Conservation (phyloP, 1,140 invertebrate species). For the Sweltsa coloradensis region DNA sequence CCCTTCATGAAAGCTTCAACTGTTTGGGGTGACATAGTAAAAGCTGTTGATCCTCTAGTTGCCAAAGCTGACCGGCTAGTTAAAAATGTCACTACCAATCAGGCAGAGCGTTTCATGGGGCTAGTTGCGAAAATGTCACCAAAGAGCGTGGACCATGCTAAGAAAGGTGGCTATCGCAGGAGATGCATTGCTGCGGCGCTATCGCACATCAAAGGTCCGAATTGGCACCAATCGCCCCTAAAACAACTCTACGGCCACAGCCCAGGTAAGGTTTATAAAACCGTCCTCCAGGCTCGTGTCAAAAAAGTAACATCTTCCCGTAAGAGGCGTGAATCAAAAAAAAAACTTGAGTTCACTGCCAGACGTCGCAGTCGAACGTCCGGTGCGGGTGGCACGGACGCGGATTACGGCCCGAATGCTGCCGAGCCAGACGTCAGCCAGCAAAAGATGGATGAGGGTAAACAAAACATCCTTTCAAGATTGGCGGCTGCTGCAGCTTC, state of each 20-base stretch:
- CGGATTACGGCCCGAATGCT: not conserved
- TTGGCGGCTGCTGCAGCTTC: not conserved
- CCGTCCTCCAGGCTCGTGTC: not conserved
- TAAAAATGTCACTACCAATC: not conserved
- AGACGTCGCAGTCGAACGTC: not conserved
- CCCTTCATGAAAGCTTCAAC: not conserved
- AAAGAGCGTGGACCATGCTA: not conserved
- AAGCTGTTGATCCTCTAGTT: not conserved
- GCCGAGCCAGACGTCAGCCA: not conserved
- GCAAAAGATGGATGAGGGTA: not conserved
- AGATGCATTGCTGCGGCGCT: not conserved
- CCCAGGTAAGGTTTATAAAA: not conserved
- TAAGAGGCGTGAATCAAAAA: not conserved
- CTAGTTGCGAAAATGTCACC: not conserved
- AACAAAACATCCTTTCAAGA: not conserved
- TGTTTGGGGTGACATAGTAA: not conserved
- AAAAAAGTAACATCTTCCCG: too few species aligned
- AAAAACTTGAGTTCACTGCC: not conserved
- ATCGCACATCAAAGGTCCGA: not conserved
- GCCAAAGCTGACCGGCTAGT: constrained; percentile 1
- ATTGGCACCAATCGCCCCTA: not conserved
- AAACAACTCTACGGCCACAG: not conserved
- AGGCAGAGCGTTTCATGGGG: not conserved
- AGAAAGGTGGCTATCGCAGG: not conserved
- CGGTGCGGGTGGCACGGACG: not conserved